Conservation (phyloP, 2,113 vertebrate genomes). For the Hippolais icterina region DNA sequence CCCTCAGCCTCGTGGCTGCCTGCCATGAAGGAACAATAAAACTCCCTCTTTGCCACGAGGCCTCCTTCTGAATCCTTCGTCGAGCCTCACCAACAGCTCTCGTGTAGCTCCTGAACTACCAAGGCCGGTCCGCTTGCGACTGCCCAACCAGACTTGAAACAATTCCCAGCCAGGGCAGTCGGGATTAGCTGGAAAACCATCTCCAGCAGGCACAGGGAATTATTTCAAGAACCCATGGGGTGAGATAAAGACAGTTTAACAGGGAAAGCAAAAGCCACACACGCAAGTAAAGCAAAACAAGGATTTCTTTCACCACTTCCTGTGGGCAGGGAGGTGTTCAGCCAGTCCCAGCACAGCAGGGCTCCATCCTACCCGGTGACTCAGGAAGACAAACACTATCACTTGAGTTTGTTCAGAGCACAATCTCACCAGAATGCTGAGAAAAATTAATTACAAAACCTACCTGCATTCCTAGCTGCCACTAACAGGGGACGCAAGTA, state of each 20-base stretch:
- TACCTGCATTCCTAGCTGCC: background rate
- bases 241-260: background rate
- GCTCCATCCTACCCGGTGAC: rapidly evolving
- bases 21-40: no score
- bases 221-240: rapidly evolving
- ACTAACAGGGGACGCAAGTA: background rate
- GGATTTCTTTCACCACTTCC: background rate
- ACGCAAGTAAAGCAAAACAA: rapidly evolving
- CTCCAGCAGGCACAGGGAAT: no score
- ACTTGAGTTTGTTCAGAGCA: background rate
- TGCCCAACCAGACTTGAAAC: no score
- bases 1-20: no score
- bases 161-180: no score
- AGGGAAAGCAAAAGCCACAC: background rate
- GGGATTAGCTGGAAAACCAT: no score
- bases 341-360: background rate
- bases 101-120: no score
- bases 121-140: no score
- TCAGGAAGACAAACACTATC: background rate
- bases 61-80: no score
- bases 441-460: background rate
- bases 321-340: background rate
- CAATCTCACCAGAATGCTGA: rapidly evolving
- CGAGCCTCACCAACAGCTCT: no score
- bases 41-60: no score